These are phyloP conservation scores for Arenicola marina DNA, from an alignment of 2,888 invertebrate species.

Conservation along the genomic window DNA sequence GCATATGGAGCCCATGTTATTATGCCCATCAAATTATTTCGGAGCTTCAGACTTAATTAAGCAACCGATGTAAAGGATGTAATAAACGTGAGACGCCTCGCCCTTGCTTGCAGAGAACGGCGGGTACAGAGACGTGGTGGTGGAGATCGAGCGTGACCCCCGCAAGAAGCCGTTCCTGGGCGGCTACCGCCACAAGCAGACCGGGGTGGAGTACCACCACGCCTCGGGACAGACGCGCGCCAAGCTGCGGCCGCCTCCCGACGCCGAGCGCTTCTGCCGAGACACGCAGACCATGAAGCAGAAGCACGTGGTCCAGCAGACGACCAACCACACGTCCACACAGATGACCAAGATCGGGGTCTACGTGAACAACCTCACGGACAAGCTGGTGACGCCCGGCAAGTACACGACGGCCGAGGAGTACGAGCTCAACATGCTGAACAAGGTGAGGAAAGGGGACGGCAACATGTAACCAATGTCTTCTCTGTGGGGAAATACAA, in stretches of 20 bases:
- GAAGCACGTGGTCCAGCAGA: conserved; percentile 53
- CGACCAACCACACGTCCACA: conserved; percentile 57
- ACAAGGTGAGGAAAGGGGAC: conserved; percentile 33
- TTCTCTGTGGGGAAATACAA: too few relatives aligned
- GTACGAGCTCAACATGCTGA: conserved; percentile 42
- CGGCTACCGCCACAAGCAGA: conserved; percentile 76
- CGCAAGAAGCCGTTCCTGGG: conserved; percentile 76
- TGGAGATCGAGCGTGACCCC: conserved; percentile 57
- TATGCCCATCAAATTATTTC: too few relatives aligned
- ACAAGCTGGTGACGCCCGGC: conserved; percentile 56
- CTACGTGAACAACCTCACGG: conserved; percentile 53
- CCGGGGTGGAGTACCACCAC: conserved; percentile 76
- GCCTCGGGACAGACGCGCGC: conserved; percentile 79
- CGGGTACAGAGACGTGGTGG: conserved; percentile 52
- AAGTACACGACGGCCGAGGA: conserved; percentile 60
- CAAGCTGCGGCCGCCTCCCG: conserved; percentile 45
- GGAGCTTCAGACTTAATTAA: too few relatives aligned
- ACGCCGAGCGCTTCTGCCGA: conserved; percentile 49
- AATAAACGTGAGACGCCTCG: too few relatives aligned
- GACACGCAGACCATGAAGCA: conserved; percentile 60
- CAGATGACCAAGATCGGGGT: conserved; percentile 62
- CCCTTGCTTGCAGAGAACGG: too few relatives aligned
- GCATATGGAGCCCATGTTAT: too few relatives aligned
- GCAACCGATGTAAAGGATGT: too few relatives aligned
- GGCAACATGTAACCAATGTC: too few relatives aligned